A percentile compares a stretch with the other conserved stretches of the same genome.
Conservation (phyloP, 1,140 invertebrate species). For the Andrena cerasifolii region DNA sequence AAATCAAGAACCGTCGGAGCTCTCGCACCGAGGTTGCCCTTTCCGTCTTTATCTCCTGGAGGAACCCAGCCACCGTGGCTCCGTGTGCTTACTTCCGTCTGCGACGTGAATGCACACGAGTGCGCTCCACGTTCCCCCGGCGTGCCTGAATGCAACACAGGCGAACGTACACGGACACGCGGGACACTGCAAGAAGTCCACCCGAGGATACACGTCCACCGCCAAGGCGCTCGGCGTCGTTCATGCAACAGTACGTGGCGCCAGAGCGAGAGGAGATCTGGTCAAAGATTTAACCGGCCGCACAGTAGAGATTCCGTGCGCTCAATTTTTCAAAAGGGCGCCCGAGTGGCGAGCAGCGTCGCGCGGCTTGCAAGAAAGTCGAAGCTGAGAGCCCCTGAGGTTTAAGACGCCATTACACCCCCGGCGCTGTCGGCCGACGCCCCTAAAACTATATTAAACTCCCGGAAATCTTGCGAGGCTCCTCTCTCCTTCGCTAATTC, state of each 20-base stretch:
- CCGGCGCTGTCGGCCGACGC: slow-evolving; percentile 77
- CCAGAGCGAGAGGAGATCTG: slow-evolving; percentile 24
- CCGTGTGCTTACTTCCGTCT: slow-evolving; percentile 20
- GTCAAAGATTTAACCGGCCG: slow-evolving; percentile 52
- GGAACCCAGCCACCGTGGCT: slow-evolving; percentile 28
- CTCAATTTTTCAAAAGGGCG: slow-evolving; percentile 51
- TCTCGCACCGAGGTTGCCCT: slow-evolving; percentile 78
- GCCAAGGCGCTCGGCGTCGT: neutral
- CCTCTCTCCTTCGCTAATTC: slow-evolving; percentile 68
- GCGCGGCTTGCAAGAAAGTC: slow-evolving; percentile 10
- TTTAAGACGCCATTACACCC: slow-evolving; percentile 83
- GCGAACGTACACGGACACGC: neutral
- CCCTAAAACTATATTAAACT: slow-evolving; percentile 83
- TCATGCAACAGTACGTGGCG: neutral
- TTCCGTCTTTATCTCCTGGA: slow-evolving; percentile 62
- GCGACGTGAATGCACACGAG: slow-evolving; percentile 32
- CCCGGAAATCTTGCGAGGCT: slow-evolving; percentile 79
- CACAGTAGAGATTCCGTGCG: slow-evolving; percentile 57
- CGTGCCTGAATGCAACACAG: neutral
- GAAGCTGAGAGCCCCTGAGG: slow-evolving; percentile 77
- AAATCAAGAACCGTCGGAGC: slow-evolving; percentile 82
- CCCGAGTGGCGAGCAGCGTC: neutral
- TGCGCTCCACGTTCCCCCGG: slow-evolving; percentile 15
- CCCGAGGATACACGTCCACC: slow-evolving; percentile 12
- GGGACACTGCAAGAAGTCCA: neutral